Percentiles rank a stretch among this genome's conserved stretches.
phyloP scores from a whole-genome alignment of 2,888 invertebrate species.

The Portevinia maculata region DNA sequence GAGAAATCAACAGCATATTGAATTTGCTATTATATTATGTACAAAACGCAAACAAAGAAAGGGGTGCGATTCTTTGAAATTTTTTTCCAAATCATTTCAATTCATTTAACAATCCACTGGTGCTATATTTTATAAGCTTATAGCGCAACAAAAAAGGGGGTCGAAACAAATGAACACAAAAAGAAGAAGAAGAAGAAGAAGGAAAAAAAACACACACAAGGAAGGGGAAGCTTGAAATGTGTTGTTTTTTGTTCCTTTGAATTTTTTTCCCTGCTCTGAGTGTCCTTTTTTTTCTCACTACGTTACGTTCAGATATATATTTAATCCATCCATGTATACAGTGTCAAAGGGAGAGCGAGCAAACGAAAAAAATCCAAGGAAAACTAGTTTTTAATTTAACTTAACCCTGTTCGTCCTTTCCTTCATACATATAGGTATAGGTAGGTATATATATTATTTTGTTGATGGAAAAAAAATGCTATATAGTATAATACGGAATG shows the following conservation, averaged over 20 bases:
- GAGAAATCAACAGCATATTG: constrained; percentile 44
- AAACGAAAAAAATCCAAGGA: not conserved
- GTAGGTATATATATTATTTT: too few relatives aligned
- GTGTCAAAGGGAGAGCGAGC: not conserved
- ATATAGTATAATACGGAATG: too few relatives aligned
- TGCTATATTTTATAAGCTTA: constrained; percentile 26
- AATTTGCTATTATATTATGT: constrained; percentile 45
- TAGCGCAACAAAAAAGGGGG: constrained; percentile 10
- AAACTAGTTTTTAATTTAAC: constrained; percentile 26
- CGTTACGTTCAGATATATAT: not conserved
- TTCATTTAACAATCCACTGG: constrained; percentile 61
- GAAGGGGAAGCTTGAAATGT: constrained; percentile 23
- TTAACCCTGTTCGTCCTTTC: constrained; percentile 2
- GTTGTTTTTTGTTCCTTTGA: not conserved
- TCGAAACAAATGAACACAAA: constrained; percentile 1
- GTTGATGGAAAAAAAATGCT: not conserved
- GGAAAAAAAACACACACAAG: not conserved
- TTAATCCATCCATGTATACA: not conserved
- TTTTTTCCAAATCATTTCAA: constrained; percentile 54
- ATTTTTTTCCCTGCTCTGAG: not conserved
- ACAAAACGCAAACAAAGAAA: constrained; percentile 28
- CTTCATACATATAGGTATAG: not conserved
- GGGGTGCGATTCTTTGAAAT: constrained; percentile 29
- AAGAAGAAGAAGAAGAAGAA: not conserved
- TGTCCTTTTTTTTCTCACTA: constrained; percentile 35